Conservation (phyloP, 2,797 vertebrate genomes). For the Sarcophilus harrisii region DNA sequence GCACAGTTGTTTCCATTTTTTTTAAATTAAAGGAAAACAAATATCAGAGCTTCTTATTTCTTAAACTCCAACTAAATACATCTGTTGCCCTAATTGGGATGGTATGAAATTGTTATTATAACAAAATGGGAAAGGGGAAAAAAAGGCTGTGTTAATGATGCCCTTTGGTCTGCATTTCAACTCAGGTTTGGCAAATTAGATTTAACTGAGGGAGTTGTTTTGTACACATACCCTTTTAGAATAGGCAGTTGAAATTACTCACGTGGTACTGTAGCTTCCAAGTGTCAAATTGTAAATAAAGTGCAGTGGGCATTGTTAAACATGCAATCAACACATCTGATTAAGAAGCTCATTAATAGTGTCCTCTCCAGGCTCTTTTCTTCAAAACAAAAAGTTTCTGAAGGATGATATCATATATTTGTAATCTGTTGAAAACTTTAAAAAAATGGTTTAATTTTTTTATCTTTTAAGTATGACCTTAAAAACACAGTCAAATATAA, state of each 20-base stretch:
- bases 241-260: neutral
- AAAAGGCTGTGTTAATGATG: slow-evolving; percentile 71
- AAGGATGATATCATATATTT: slow-evolving; percentile 60
- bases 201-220: slow-evolving; percentile 36
- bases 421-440: slow-evolving; percentile 66
- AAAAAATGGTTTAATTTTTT: slow-evolving; percentile 43
- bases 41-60: slow-evolving; percentile 65
- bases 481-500: neutral
- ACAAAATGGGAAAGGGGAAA: slow-evolving; percentile 35
- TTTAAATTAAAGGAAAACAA: slow-evolving; percentile 35
- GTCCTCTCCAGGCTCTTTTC: slow-evolving; percentile 59
- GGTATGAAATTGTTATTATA: neutral
- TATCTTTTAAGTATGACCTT: neutral
- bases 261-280: slow-evolving; percentile 44
- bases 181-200: slow-evolving; percentile 62
- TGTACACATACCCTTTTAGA: slow-evolving; percentile 12
- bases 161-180: slow-evolving; percentile 66
- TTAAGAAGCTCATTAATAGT: slow-evolving; percentile 66
- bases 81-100: slow-evolving; percentile 16
- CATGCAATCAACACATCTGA: slow-evolving; percentile 80
- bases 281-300: slow-evolving; percentile 68
- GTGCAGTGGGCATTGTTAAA: slow-evolving; percentile 60
- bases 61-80: slow-evolving; percentile 56
- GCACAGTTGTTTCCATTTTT: slow-evolving; percentile 36
- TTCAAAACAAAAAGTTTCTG: slow-evolving; percentile 66